These are phyloP conservation scores for Bombylius major DNA, from an alignment of 2,888 invertebrate species.

Conservation along the genomic window DNA sequence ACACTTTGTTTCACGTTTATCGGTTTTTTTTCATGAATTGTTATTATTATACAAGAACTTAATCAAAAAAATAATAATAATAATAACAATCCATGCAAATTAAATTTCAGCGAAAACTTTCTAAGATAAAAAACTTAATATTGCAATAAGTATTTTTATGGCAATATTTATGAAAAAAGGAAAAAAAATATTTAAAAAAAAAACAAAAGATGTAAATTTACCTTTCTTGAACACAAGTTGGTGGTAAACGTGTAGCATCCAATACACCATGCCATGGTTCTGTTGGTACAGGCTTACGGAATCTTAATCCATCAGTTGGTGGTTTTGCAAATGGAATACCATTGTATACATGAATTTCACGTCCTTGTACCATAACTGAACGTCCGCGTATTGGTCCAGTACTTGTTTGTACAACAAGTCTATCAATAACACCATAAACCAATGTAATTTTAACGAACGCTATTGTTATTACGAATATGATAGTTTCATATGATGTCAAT, in stretches of 20 bases:
- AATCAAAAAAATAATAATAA: too few relatives aligned
- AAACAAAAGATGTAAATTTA: conserved; percentile 22
- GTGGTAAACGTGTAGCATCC: conserved; percentile 68
- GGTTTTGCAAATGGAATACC: conserved; percentile 88
- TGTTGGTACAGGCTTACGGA: conserved; percentile 71
- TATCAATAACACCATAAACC: conserved; percentile 43
- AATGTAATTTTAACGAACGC: not conserved
- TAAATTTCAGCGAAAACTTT: too few relatives aligned
- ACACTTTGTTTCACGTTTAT: too few relatives aligned
- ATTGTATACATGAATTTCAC: conserved; percentile 76
- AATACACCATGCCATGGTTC: conserved; percentile 79
- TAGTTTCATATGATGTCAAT: not conserved
- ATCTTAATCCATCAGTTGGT: conserved; percentile 72
- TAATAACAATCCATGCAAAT: too few relatives aligned
- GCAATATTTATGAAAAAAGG: too few relatives aligned
- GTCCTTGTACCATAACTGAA: conserved; percentile 65
- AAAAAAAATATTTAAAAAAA: too few relatives aligned
- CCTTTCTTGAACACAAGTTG: conserved; percentile 79
- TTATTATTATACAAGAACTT: too few relatives aligned
- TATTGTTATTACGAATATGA: not conserved
- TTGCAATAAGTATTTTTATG: too few relatives aligned
- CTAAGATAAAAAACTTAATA: too few relatives aligned
- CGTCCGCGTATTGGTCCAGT: conserved; percentile 71
- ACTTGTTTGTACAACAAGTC: conserved; percentile 70
- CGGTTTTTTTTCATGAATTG: too few relatives aligned